Conservation (phyloP, 2,797 vertebrate species). For the Odontamblyopus rebecca region DNA sequence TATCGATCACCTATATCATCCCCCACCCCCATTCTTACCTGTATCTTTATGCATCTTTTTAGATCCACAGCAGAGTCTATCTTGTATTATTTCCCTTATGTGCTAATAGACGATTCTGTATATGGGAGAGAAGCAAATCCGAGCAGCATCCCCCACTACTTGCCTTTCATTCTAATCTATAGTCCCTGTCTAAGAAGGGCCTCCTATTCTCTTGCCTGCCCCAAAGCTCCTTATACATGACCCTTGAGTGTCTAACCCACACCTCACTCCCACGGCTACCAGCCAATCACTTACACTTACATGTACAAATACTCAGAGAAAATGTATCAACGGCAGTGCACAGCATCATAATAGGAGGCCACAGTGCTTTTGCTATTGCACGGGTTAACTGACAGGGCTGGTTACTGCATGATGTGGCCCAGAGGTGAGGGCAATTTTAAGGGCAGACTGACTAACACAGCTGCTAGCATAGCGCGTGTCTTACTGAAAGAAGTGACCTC, state of each 20-base stretch:
- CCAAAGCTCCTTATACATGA: constrained; percentile 67
- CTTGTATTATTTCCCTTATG: constrained; percentile 33
- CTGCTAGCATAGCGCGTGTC: constrained; percentile 69
- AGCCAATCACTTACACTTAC: constrained; percentile 45
- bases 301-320: constrained; percentile 37
- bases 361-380: constrained; percentile 27
- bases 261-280: constrained; percentile 69
- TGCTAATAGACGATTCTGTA: constrained; percentile 49
- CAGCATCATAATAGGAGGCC: constrained; percentile 33
- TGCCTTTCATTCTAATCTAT: constrained; percentile 74
- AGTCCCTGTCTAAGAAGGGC: constrained; percentile 77
- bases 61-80: constrained; percentile 15
- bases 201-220: constrained; percentile 75
- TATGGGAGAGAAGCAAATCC: constrained; percentile 49
- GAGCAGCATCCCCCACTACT: constrained; percentile 63
- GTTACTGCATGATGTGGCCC: constrained; percentile 49
- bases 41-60: constrained; percentile 34
- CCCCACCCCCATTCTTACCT: constrained; percentile 31
- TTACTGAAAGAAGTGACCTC: constrained; percentile 72
- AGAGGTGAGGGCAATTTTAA: constrained; percentile 65
- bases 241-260: constrained; percentile 59
- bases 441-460: constrained; percentile 72
- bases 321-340: constrained; percentile 5
- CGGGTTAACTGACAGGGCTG: constrained; percentile 51
- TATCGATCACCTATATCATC: constrained; percentile 58